phyloP scores from a whole-genome alignment of 2,113 vertebrate genomes.

The Grammomys dolichurus region DNA sequence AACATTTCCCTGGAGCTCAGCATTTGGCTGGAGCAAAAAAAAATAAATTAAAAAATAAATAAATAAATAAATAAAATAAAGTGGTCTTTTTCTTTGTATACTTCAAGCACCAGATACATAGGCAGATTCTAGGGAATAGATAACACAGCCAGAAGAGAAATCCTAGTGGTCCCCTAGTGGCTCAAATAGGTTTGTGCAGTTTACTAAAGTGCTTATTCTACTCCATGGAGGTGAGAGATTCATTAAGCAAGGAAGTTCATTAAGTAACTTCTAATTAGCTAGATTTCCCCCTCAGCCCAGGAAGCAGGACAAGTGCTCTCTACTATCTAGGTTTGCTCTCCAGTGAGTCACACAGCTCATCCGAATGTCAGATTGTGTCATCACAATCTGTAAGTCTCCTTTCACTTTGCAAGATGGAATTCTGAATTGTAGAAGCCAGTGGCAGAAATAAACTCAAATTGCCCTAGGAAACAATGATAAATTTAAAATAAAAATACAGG shows the following conservation, averaged over 20 bases:
- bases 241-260: constrained; percentile 33
- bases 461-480: not conserved
- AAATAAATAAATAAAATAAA: not conserved
- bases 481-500: not conserved
- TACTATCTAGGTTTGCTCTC: not conserved
- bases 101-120: constrained; percentile 38
- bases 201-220: constrained; percentile 44
- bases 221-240: not conserved
- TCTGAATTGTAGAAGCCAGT: not conserved
- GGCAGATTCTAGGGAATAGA: constrained; percentile 26
- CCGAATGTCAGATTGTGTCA: not conserved
- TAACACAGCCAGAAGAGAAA: constrained; percentile 12
- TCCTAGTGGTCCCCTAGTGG: constrained; percentile 70
- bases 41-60: no score
- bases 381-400: constrained; percentile 9
- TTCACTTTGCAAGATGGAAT: not conserved
- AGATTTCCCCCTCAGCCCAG: not conserved
- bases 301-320: not conserved
- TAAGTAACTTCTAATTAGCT: constrained; percentile 31
- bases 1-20: constrained; percentile 24
- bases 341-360: not conserved
- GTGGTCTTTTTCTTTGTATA: not conserved
- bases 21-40: constrained; percentile 46
- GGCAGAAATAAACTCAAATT: not conserved
- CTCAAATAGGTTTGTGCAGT: constrained; percentile 40